These are phyloP conservation scores for Beroe ovata DNA, from an alignment of 37 sponge, comb jelly and placozoan species.

Conservation along the genomic window DNA sequence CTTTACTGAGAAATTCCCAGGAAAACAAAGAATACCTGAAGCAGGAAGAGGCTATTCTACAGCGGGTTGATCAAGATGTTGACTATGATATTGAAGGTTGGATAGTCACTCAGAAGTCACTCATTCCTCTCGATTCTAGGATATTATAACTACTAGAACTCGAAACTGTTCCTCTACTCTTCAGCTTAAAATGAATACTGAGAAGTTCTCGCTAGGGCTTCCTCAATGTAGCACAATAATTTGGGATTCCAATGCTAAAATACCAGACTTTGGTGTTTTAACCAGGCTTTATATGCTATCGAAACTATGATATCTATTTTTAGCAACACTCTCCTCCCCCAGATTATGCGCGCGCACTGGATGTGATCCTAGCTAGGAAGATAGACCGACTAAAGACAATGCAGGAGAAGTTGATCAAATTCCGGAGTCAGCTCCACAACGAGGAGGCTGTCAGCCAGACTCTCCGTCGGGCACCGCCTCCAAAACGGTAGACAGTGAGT, in stretches of 20 bases:
- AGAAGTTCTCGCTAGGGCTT: too few relatives aligned
- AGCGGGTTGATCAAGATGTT: constrained; percentile 71
- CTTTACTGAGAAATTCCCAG: constrained; percentile 73
- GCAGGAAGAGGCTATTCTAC: constrained; percentile 71
- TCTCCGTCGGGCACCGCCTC: constrained; percentile 40
- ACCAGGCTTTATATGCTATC: too few relatives aligned
- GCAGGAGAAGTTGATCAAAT: constrained; percentile 31
- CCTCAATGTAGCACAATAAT: too few relatives aligned
- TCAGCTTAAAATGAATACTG: too few relatives aligned
- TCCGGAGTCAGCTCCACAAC: constrained; percentile 49
- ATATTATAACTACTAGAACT: too few relatives aligned
- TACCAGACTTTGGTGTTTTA: too few relatives aligned
- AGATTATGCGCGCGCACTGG: constrained; percentile 52
- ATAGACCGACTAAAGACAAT: constrained; percentile 52
- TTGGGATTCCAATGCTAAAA: too few relatives aligned
- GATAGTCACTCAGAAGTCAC: too few relatives aligned
- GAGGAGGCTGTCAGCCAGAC: constrained; percentile 57
- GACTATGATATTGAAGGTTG: constrained; percentile 85
- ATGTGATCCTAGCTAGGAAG: constrained; percentile 36
- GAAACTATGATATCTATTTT: too few relatives aligned
- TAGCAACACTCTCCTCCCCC: too few relatives aligned
- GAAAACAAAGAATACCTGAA: constrained; percentile 71
- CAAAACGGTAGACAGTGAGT: constrained; percentile 10
- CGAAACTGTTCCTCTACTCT: too few relatives aligned
- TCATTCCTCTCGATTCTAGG: too few relatives aligned